Percentiles rank a stretch among this genome's conserved stretches.
These are phyloP conservation scores for Eulemur rubriventer DNA, from an alignment of 2,797 vertebrate genomes.

Conservation along the genomic window DNA sequence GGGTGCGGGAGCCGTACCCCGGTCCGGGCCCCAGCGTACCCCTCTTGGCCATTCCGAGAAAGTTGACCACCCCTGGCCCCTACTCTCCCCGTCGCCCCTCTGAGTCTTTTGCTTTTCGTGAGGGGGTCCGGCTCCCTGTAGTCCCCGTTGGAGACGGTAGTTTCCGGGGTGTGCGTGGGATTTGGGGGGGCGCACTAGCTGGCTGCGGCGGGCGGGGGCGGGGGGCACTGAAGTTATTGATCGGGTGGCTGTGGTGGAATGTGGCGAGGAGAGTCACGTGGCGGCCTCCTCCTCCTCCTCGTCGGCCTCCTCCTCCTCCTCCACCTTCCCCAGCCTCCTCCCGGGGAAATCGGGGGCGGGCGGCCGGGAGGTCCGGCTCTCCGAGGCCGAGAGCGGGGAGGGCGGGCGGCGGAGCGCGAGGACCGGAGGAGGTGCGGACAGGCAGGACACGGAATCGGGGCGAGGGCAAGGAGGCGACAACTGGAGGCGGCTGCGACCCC, in stretches of 20 bases:
- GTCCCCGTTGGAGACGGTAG: conserved; percentile 70
- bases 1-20: neutral
- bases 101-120: neutral
- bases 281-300: conserved; percentile 68
- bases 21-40: neutral
- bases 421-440: conserved; percentile 35
- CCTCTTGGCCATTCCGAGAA: neutral
- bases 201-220: conserved; percentile 57
- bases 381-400: neutral
- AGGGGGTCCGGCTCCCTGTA: neutral
- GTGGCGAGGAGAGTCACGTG: conserved; percentile 91
- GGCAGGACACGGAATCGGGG: neutral
- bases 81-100: neutral
- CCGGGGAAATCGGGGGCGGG: conserved; percentile 50
- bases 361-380: neutral
- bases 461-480: neutral
- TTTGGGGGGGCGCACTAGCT: conserved; percentile 37
- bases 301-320: neutral
- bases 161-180: conserved; percentile 44
- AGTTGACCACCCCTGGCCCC: conserved; percentile 59
- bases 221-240: conserved; percentile 80
- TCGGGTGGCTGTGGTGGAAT: conserved; percentile 91
- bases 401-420: neutral
- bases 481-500: conserved; percentile 20
- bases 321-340: conserved; percentile 50